A percentile compares a stretch with the other conserved stretches of the same genome.
phyloP scores from a whole-genome alignment of 1,140 invertebrate genomes.

The Drosophila sturtevanti region DNA sequence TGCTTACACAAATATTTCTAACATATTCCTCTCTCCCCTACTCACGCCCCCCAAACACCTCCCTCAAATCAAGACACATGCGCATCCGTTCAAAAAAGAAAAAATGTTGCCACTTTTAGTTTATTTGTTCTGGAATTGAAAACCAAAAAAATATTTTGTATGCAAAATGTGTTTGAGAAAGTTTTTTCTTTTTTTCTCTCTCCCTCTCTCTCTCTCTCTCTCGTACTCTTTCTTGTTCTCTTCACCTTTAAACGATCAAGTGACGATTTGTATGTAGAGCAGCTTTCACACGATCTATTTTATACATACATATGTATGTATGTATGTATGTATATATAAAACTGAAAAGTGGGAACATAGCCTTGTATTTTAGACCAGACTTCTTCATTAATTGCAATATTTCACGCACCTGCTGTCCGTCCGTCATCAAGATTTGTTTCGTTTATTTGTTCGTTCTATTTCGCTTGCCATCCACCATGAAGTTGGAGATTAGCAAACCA shows the following conservation, averaged over 20 bases:
- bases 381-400: constrained; percentile 29
- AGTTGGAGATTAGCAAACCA: constrained; percentile 39
- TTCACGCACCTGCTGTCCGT: constrained; percentile 33
- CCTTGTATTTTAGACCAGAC: constrained; percentile 19
- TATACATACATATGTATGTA: constrained; percentile 48
- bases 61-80: constrained; percentile 39
- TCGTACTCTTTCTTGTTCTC: too few species aligned
- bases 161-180: constrained; percentile 60
- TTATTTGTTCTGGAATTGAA: constrained; percentile 60
- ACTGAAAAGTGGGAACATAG: not conserved
- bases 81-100: constrained; percentile 46
- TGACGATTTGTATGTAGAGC: constrained; percentile 59
- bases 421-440: constrained; percentile 1
- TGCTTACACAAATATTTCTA: constrained; percentile 7
- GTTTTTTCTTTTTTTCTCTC: constrained; percentile 22
- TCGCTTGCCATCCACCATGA: constrained; percentile 37
- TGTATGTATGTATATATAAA: constrained; percentile 8
- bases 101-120: constrained; percentile 37
- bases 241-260: constrained; percentile 31
- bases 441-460: constrained; percentile 12
- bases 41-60: too few species aligned
- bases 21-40: constrained; percentile 2
- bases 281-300: constrained; percentile 73
- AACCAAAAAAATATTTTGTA: constrained; percentile 58
- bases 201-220: not conserved